Evolutionary conservation across 1,140 invertebrate genomes (phyloP), one percentile per base, ranked within the genome.

Genomic region (Venustaconcha ellipsiformis): DNA sequence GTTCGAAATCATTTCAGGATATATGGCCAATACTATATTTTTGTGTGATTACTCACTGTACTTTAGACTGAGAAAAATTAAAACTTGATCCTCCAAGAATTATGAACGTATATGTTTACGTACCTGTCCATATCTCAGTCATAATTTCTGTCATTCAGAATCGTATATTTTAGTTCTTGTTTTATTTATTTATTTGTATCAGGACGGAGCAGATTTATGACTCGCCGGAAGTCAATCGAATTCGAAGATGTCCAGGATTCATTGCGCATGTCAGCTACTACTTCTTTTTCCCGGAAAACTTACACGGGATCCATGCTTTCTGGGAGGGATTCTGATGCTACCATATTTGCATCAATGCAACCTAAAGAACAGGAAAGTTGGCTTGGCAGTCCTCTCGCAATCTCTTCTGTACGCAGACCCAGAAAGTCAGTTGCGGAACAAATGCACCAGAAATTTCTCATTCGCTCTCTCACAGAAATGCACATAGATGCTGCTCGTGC

Each of bases 221-320:
- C 59, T 62, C 60, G 74, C n/a, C 60, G 74, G 48, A 76, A 76
- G 57, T 76, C 74, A 14, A 56, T 71, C 18, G 74, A 76, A 59
- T 76, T 67, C 55, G 74, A 76, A 76, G 74, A 76, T 30, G 56
- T 76, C 4, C 74, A 76, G 67, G 68, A 76, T 37, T 66, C 67
- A 26, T 26, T 76, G 8, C 56, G 63, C 6, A 55, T 63, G 12
- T n/a, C 65, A 55, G 55, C 73, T 30, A 60, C 59, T 0, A 67
- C 69, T 60, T 20, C 20, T 14, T 20, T 73, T 37, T 73, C 72
- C 23, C 37, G 55, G 23, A 63, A 67, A 11, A n/a, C 15, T 14
- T 37, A 67, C 23, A 63, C 20, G 57, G 12, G 69, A 8, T n/a
- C 59, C 20, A 18, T 62, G 18, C 59, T 14, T 23, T 23, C 59